These are phyloP conservation scores for Chloroceryle aenea DNA, from an alignment of 2,113 vertebrate genomes.

Conservation along the genomic window DNA sequence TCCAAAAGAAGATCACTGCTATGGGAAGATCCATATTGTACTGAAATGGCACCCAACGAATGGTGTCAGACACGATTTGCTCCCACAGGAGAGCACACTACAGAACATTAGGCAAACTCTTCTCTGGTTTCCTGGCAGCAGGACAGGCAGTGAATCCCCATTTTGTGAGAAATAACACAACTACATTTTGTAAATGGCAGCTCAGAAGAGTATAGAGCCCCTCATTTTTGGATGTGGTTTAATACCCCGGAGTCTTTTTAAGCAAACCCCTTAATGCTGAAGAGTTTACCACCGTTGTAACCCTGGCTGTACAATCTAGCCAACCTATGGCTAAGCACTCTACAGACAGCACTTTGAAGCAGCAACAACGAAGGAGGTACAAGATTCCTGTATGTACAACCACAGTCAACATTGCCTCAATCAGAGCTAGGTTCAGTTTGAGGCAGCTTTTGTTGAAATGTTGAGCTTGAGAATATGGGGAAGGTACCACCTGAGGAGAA, in stretches of 20 bases:
- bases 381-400: neutral
- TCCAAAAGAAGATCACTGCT: neutral
- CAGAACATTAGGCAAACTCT: neutral
- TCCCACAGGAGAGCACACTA: neutral
- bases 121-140: neutral
- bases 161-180: neutral
- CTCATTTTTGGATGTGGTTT: neutral
- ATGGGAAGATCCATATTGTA: neutral
- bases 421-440: neutral
- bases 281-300: neutral
- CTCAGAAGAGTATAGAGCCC: neutral
- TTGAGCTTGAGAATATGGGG: neutral
- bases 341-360: neutral
- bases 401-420: neutral
- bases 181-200: neutral
- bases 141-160: neutral
- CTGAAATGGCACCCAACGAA: neutral
- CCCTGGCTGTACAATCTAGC: neutral
- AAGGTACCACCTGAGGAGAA: neutral
- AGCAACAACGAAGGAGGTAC: neutral
- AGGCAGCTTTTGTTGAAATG: neutral
- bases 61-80: neutral
- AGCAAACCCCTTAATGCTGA: neutral
- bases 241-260: neutral
- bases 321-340: no score